Base-by-base conservation (phyloP, 2,888 invertebrate species). In the Troides helena region DNA sequence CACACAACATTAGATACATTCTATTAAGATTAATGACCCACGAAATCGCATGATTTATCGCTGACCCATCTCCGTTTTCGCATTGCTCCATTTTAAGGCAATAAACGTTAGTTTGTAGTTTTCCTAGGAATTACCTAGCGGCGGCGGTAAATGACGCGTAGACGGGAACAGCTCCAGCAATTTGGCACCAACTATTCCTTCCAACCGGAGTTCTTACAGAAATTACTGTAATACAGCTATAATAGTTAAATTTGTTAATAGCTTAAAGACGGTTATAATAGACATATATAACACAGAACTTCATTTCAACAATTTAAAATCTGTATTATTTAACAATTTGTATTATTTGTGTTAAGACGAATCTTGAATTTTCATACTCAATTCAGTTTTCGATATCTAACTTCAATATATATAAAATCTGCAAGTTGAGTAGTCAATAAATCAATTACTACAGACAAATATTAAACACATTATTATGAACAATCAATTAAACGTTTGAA, bases 61-160 rank as follows among this genome's bases (percentile, higher is more conserved):
- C 59, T 50, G 62, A 72, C 56, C 67, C 66, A 58, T 69, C 70
- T 60, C 61, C 58, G 69, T 62, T 64, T 50, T 56, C 65, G 67
- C 69, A 68, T 71, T 68, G 68, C 58, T 65, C 64, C 69, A 67
- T 69, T 68, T 65, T 70, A 67, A 67, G 69, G 73, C 66, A 68
- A 53, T 62, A 65, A 70, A 67, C 62, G 67, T 67, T 70, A 65
- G 70, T 65, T 63, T 71, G 71, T 71, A 73, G 70, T 72, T 74
- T 74, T 73, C 72, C 75, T 74, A 82, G 79, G 53, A 62, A 70
- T 66, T 66, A 70, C 66, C 70, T 70, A 70, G 62, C 79, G 77
- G 78, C 80, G 67, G 77, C 74, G 77, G 80, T 89, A 90, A 91
- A 90, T 90, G 90, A 90, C 85, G 87, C 90, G 89, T 89, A 81